phyloP scores from a whole-genome alignment of 2,888 invertebrate species.

The Oxyscelio sp. region DNA sequence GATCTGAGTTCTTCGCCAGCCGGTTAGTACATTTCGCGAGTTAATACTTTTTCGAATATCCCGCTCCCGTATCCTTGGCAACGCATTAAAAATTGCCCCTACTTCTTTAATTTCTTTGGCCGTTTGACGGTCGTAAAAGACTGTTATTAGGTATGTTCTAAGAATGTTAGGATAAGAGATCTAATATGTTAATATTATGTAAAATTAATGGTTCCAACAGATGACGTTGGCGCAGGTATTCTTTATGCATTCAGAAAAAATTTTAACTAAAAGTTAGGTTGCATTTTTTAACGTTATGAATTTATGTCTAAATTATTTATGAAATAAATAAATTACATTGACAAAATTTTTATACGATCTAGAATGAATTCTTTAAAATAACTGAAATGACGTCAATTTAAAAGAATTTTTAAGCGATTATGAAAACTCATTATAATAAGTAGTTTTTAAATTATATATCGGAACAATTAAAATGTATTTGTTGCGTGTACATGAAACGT shows the following conservation, averaged over 20 bases:
- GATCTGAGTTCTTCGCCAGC: conserved; percentile 68
- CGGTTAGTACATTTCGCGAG: conserved; percentile 70
- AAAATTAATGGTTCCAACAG: conserved; percentile 46
- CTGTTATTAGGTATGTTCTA: conserved; percentile 54
- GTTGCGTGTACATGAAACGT: background rate
- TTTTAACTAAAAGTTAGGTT: too few relatives aligned
- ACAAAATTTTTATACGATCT: too few relatives aligned
- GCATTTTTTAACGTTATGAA: too few relatives aligned
- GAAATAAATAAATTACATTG: too few relatives aligned
- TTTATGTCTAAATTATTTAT: too few relatives aligned
- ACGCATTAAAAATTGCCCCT: conserved; percentile 49
- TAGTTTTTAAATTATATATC: background rate
- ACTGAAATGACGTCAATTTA: too few relatives aligned
- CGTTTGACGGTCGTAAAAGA: conserved; percentile 43
- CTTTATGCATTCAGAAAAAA: too few relatives aligned
- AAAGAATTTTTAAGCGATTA: too few relatives aligned
- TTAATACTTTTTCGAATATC: conserved; percentile 71
- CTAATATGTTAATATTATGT: conserved; percentile 50
- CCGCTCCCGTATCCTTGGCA: conserved; percentile 55
- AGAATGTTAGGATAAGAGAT: conserved; percentile 42
- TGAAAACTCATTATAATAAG: background rate
- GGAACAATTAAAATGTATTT: background rate
- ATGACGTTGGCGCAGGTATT: too few relatives aligned
- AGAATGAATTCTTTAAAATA: too few relatives aligned
- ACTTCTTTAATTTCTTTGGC: conserved; percentile 35